phyloP scores from a whole-genome alignment of 2,113 vertebrate species.

The Fregetta grallaria region DNA sequence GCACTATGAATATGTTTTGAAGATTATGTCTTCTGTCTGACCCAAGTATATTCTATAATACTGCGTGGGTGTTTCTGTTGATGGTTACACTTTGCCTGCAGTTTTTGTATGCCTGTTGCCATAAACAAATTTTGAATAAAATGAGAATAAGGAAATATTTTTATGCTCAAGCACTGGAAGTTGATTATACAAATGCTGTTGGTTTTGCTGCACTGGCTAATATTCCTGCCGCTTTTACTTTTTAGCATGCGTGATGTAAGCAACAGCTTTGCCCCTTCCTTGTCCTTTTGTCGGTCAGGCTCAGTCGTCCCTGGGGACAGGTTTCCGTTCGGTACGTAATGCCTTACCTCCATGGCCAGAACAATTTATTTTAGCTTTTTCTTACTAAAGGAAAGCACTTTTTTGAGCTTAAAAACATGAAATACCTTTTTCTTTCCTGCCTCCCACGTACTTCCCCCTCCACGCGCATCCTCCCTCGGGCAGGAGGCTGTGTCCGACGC shows the following conservation, averaged over 20 bases:
- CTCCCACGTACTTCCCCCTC: not conserved
- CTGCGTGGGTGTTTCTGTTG: conserved; percentile 1
- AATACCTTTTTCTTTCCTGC: not conserved
- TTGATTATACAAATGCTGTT: not conserved
- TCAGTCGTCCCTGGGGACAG: not conserved
- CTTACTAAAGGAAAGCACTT: not conserved
- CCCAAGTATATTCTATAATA: not conserved
- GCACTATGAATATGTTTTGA: conserved; percentile 1
- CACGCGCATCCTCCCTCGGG: rapidly evolving
- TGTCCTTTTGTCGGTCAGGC: not conserved
- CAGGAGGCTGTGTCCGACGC: not conserved
- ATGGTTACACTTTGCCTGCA: conserved; percentile 31
- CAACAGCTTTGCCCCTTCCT: not conserved
- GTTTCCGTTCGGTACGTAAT: not conserved
- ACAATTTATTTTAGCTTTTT: not conserved
- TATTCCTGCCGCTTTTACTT: not conserved
- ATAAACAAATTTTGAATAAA: conserved; percentile 28
- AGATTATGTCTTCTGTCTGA: conserved; percentile 4
- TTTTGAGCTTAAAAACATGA: not conserved
- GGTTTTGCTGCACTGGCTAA: not conserved
- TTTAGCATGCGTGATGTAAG: not conserved
- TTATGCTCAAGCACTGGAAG: not conserved
- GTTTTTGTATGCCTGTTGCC: conserved; percentile 4
- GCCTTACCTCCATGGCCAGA: not conserved
- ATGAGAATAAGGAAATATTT: not conserved